Evolutionary conservation across 2,113 vertebrate species (phyloP).

Genomic region (Orientallactaga bullata): DNA sequence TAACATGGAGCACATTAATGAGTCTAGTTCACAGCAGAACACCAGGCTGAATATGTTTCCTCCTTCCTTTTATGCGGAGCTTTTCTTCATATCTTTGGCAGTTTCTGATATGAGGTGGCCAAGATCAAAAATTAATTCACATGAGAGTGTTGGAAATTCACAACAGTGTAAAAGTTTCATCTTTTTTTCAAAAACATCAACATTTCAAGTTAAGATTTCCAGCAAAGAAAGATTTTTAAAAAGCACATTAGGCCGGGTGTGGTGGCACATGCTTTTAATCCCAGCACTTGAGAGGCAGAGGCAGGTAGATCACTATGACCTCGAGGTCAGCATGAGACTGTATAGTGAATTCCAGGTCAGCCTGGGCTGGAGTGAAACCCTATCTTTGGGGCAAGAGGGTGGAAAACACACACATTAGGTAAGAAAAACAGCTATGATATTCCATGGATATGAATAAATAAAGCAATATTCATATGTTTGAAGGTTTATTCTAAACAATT

Average conservation of each 20-base stretch:
- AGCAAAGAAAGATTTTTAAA: neutral
- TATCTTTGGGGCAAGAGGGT: neutral
- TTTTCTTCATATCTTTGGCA: neutral
- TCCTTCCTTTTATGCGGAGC: neutral
- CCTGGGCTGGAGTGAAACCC: too few relatives aligned
- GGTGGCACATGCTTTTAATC: too few relatives aligned
- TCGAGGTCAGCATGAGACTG: too few relatives aligned
- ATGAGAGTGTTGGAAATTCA: neutral
- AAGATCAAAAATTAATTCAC: slow-evolving; percentile 33
- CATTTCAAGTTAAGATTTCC: slow-evolving; percentile 16
- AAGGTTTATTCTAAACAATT: neutral
- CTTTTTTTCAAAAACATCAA: slow-evolving; percentile 29
- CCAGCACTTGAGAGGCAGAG: too few relatives aligned
- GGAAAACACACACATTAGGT: neutral
- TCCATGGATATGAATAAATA: neutral
- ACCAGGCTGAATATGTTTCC: neutral
- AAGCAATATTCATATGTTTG: neutral
- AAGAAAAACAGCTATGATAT: neutral
- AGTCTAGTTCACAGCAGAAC: neutral
- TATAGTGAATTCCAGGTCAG: too few relatives aligned
- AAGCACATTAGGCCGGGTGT: too few relatives aligned
- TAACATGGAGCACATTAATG: neutral
- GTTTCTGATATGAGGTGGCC: neutral
- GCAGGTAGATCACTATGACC: too few relatives aligned
- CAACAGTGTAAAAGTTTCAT: neutral